These are phyloP conservation scores for Tauraco hartlaubi DNA, from an alignment of 2,797 vertebrate species.

Conservation along the genomic window DNA sequence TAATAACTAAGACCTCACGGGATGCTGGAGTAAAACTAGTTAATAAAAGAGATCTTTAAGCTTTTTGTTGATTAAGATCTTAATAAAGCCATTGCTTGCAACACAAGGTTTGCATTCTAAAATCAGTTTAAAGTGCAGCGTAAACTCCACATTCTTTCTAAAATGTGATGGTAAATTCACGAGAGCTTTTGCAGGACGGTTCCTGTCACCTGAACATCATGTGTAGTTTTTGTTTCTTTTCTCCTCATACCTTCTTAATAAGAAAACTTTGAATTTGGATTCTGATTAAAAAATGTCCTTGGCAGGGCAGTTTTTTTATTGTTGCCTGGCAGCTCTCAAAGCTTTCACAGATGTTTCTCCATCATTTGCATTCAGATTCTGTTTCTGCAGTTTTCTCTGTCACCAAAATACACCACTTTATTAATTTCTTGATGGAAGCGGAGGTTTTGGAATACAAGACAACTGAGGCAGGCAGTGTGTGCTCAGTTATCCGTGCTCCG, in stretches of 20 bases:
- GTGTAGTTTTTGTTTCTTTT: background rate
- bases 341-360: background rate
- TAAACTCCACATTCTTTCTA: background rate
- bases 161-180: background rate
- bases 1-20: background rate
- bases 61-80: background rate
- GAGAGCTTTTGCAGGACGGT: background rate
- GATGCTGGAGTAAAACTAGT: background rate
- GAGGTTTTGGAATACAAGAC: background rate
- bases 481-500: rapidly evolving
- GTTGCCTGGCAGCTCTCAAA: background rate
- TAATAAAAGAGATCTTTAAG: background rate
- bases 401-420: background rate
- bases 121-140: background rate
- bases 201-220: background rate
- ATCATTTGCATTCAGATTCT: background rate
- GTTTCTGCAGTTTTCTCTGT: background rate
- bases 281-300: background rate
- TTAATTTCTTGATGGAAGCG: background rate
- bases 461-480: background rate
- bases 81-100: background rate
- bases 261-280: background rate
- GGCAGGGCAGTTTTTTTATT: background rate
- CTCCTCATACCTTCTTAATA: background rate
- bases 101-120: background rate